Conservation (phyloP, 2,113 vertebrate genomes). For the Muntiacus reevesi region DNA sequence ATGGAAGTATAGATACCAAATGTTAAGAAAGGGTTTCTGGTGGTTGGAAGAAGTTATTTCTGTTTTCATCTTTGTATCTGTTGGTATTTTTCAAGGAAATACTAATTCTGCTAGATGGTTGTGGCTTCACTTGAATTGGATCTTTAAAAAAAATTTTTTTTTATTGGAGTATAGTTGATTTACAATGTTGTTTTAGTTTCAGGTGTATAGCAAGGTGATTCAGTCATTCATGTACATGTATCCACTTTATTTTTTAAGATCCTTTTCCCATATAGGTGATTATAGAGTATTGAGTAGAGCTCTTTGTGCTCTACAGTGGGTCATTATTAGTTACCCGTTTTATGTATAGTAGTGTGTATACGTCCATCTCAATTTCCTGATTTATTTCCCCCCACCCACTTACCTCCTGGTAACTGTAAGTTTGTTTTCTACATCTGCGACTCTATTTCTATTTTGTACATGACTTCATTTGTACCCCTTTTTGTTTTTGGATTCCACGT, state of each 20-base stretch:
- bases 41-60: slow-evolving; percentile 14
- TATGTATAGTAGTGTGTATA: neutral
- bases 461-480: neutral
- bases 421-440: neutral
- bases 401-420: neutral
- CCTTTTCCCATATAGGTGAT: neutral
- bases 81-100: neutral
- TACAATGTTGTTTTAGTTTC: neutral
- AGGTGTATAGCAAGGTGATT: neutral
- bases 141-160: neutral
- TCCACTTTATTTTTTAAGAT: neutral
- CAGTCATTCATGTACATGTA: neutral
- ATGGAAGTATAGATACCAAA: neutral
- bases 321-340: neutral
- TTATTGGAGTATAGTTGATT: neutral
- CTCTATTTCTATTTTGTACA: neutral
- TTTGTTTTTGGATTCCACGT: neutral
- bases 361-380: neutral
- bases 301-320: neutral
- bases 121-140: neutral
- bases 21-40: slow-evolving; percentile 5
- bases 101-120: neutral
- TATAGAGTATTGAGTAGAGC: neutral
- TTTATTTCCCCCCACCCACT: neutral
- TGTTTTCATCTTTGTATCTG: slow-evolving; percentile 16